A percentile compares a stretch with the other conserved stretches of the same genome.
phyloP scores from a whole-genome alignment of 1,140 invertebrate genomes.

The Neotoxoptera formosana region DNA sequence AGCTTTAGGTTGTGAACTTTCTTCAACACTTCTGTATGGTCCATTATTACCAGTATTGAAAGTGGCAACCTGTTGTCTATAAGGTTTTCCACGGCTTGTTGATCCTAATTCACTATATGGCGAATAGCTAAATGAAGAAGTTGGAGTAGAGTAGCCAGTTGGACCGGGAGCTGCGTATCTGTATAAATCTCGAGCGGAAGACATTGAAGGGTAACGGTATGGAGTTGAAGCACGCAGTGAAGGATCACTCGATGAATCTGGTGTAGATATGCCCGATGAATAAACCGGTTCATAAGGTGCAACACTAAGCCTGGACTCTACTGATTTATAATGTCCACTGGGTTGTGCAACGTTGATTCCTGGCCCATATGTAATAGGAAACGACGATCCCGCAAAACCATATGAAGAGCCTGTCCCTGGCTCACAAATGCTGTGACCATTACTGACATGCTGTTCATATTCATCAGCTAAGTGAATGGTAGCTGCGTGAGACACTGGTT shows the following conservation, averaged over 20 bases:
- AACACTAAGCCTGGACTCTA: not conserved
- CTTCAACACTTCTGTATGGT: not conserved
- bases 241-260: not conserved
- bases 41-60: slow-evolving; percentile 4
- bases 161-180: not conserved
- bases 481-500: not conserved
- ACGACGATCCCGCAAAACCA: not conserved
- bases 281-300: not conserved
- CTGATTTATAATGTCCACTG: not conserved
- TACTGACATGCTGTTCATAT: slow-evolving; percentile 42
- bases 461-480: slow-evolving; percentile 40
- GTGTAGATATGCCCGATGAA: not conserved
- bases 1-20: slow-evolving; percentile 1
- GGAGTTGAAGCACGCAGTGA: not conserved
- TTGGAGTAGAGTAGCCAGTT: not conserved
- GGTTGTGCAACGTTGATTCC: not conserved
- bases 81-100: not conserved
- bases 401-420: not conserved
- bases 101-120: not conserved
- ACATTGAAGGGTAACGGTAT: not conserved
- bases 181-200: not conserved
- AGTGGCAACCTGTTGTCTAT: not conserved
- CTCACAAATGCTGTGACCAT: not conserved
- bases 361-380: not conserved
- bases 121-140: slow-evolving; percentile 35